Conservation (phyloP, 2,797 vertebrate genomes). For the Enteromius unitaeniatus region DNA sequence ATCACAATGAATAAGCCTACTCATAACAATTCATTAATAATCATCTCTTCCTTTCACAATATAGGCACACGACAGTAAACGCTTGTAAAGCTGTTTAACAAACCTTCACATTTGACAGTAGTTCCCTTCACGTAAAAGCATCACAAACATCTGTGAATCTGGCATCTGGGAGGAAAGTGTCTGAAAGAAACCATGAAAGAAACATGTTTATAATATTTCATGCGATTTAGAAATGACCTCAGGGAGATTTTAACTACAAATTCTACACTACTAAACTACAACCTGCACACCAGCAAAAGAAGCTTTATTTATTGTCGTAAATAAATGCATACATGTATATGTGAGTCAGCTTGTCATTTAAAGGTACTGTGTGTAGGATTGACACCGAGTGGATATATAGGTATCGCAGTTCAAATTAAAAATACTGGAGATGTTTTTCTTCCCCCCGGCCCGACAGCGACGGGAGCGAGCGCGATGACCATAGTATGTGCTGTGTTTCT, state of each 20-base stretch:
- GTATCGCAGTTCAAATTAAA: too few relatives aligned
- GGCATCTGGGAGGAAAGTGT: slow-evolving; percentile 46
- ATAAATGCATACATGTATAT: background rate
- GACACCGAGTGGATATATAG: too few relatives aligned
- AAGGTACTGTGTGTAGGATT: too few relatives aligned
- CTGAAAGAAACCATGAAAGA: slow-evolving; percentile 44
- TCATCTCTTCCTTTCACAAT: too few relatives aligned
- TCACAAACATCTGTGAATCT: slow-evolving; percentile 31
- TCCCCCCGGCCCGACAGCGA: too few relatives aligned
- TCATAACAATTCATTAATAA: background rate
- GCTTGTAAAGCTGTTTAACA: slow-evolving; percentile 33
- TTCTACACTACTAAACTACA: too few relatives aligned
- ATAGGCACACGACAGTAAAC: background rate
- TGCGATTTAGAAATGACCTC: background rate
- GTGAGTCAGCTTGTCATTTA: too few relatives aligned
- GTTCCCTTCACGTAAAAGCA: slow-evolving; percentile 44
- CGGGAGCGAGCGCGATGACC: too few relatives aligned
- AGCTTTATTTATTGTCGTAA: too few relatives aligned
- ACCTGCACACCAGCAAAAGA: too few relatives aligned
- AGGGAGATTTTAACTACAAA: background rate
- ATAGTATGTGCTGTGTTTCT: too few relatives aligned
- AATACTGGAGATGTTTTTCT: too few relatives aligned
- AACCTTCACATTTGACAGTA: slow-evolving; percentile 83
- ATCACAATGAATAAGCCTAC: background rate
- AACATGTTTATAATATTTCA: background rate